Base-by-base conservation (phyloP, 2,113 vertebrate genomes). In the Tragelaphus buxtoni region DNA sequence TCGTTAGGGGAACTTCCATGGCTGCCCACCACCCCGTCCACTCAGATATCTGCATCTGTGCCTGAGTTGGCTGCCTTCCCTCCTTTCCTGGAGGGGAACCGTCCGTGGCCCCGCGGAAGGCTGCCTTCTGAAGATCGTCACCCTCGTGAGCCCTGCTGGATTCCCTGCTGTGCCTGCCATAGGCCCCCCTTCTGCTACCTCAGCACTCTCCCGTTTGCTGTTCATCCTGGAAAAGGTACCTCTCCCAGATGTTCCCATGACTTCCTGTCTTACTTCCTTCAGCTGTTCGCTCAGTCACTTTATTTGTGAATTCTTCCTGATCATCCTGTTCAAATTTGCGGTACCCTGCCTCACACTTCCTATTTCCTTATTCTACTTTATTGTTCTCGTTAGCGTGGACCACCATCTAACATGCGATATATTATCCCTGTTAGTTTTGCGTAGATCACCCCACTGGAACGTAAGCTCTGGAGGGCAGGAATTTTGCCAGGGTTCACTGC, bases 21-120 rank as follows among this genome's bases (percentile, higher is more conserved):
- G 0, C 14, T 7, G 0, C 26, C 22, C 74, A 24, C 5, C 11
- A 5, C 3, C 9, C 1, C 8, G 1, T 4, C 39, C 49, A 1
- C 42, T 86, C 61, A 7, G 77, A 69, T 47, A 0, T 1, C n/a
- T 28, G 30, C 24, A 7, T 32, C 28, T 86, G 28, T 22, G 85
- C 39, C 26, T 6, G 0, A 0, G 1, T 24, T 32, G 0, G 0
- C 56, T 45, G 60, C 42, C 49, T n/a, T 1, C 7, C 30, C 22
- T 81, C 32, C 82, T 79, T 9, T 53, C 35, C n/a, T 32, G 5
- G 18, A 35, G 79, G 26, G 16, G 53, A 35, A 3, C 2, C 12
- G 3, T 10, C 47, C 14, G 1, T 9, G 26, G 39, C 45, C 51
- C 49, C 2, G 1, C 30, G 45, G 76, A 55, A 18, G 58, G 17